These are phyloP conservation scores for Drosophila tsacasi DNA, from an alignment of 1,140 invertebrate species.

Conservation along the genomic window DNA sequence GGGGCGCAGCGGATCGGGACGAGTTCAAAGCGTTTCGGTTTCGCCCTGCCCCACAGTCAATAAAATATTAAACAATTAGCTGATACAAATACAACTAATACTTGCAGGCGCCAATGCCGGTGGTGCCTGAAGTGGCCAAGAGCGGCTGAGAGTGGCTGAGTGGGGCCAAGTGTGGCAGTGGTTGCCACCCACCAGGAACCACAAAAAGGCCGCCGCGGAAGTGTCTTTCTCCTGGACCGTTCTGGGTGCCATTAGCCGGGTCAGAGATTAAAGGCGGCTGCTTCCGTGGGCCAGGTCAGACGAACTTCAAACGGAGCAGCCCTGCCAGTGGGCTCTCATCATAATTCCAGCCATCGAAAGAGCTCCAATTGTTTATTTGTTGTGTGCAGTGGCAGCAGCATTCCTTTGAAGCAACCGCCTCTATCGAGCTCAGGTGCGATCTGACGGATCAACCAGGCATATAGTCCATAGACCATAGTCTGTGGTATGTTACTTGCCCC, in stretches of 20 bases:
- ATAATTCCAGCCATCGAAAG: slow-evolving; percentile 58
- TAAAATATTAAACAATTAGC: slow-evolving; percentile 78
- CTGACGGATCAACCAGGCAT: slow-evolving; percentile 39
- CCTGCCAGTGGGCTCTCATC: slow-evolving; percentile 49
- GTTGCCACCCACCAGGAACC: slow-evolving; percentile 66
- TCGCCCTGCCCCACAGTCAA: slow-evolving; percentile 24
- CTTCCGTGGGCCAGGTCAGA: slow-evolving; percentile 52
- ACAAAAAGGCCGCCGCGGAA: slow-evolving; percentile 67
- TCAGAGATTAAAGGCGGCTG: slow-evolving; percentile 66
- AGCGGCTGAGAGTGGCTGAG: not conserved
- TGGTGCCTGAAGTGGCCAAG: slow-evolving; percentile 20
- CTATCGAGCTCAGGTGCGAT: slow-evolving; percentile 70
- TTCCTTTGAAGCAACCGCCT: slow-evolving; percentile 57
- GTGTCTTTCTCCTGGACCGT: slow-evolving; percentile 62
- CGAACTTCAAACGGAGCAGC: slow-evolving; percentile 58
- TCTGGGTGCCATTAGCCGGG: slow-evolving; percentile 27
- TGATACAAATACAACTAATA: slow-evolving; percentile 55
- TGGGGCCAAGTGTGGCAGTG: slow-evolving; percentile 17
- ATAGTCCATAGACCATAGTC: not conserved
- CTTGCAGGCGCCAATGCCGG: slow-evolving; percentile 31
- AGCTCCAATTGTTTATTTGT: slow-evolving; percentile 68
- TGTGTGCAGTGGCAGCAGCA: slow-evolving; percentile 34
- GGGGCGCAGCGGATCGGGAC: slow-evolving; percentile 6
- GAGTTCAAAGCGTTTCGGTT: slow-evolving; percentile 66
- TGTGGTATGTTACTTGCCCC: not conserved